Conservation (phyloP, 2,888 invertebrate species). For the Pseudococcus longispinus region DNA sequence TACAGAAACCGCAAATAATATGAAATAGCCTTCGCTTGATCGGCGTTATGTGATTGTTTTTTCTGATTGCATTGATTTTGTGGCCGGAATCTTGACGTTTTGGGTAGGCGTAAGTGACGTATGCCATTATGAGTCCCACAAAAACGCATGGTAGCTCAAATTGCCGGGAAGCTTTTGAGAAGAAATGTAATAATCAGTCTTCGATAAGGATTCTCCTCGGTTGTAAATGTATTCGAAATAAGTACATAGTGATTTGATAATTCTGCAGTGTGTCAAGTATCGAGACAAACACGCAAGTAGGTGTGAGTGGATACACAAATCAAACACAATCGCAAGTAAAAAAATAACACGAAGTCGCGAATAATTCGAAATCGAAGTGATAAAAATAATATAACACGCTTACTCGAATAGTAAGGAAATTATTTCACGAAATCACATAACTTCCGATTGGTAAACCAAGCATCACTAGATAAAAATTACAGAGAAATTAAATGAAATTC, state of each 20-base stretch:
- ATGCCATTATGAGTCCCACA: conserved; percentile 43
- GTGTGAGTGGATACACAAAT: background rate
- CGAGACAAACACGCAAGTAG: background rate
- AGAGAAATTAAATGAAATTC: background rate
- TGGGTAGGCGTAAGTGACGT: conserved; percentile 43
- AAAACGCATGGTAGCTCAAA: conserved; percentile 52
- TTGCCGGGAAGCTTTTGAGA: background rate
- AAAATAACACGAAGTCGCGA: background rate
- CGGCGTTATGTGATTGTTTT: conserved; percentile 40
- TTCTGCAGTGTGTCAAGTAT: background rate
- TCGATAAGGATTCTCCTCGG: background rate
- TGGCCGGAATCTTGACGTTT: conserved; percentile 49
- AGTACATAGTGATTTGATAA: background rate
- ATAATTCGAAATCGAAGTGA: background rate
- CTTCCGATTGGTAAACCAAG: background rate
- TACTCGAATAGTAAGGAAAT: background rate
- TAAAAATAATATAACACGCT: background rate
- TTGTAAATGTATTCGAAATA: background rate
- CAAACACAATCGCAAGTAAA: background rate
- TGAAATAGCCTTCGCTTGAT: conserved; percentile 45
- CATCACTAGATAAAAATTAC: background rate
- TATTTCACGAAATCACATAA: background rate
- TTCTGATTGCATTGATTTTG: conserved; percentile 24
- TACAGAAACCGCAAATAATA: conserved; percentile 44
- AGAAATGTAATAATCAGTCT: background rate